These are phyloP conservation scores for Oscheius sp. DNA, from an alignment of 2,888 invertebrate genomes.

Conservation along the genomic window DNA sequence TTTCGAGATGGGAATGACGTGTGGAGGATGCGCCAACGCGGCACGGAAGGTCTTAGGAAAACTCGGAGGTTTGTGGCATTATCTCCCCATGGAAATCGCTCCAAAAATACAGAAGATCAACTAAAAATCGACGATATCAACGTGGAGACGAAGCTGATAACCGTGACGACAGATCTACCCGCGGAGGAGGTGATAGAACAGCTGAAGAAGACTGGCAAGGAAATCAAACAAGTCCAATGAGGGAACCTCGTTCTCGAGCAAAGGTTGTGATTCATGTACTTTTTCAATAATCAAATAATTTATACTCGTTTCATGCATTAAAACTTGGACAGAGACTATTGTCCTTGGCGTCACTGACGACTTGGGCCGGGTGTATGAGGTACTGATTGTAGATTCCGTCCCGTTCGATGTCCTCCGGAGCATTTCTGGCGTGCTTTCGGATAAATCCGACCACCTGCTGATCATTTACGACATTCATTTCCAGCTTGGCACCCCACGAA, in stretches of 20 bases:
- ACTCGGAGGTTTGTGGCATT: constrained; percentile 77
- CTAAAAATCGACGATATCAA: constrained; percentile 73
- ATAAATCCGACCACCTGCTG: constrained; percentile 80
- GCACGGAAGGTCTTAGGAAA: constrained; percentile 87
- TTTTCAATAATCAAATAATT: constrained; percentile 11
- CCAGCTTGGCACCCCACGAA: constrained; percentile 83
- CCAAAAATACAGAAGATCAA: constrained; percentile 60
- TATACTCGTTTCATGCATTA: background rate
- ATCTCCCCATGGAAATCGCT: background rate
- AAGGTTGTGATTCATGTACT: constrained; percentile 7
- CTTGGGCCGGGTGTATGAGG: constrained; percentile 50
- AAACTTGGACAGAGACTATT: constrained; percentile 41
- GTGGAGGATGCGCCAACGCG: constrained; percentile 90
- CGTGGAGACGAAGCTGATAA: constrained; percentile 73
- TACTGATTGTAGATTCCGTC: constrained; percentile 59
- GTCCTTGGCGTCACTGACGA: constrained; percentile 52
- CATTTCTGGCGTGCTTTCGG: constrained; percentile 64
- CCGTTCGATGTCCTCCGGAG: constrained; percentile 61
- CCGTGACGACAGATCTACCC: constrained; percentile 74
- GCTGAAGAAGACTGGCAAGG: constrained; percentile 76
- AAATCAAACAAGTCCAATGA: constrained; percentile 54
- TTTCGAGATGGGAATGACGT: constrained; percentile 92
- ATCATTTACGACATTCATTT: constrained; percentile 81
- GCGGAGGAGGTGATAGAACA: constrained; percentile 73
- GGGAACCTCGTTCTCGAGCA: background rate